These are phyloP conservation scores for Halocaridina rubra DNA, from an alignment of 2,888 invertebrate species.

Conservation along the genomic window DNA sequence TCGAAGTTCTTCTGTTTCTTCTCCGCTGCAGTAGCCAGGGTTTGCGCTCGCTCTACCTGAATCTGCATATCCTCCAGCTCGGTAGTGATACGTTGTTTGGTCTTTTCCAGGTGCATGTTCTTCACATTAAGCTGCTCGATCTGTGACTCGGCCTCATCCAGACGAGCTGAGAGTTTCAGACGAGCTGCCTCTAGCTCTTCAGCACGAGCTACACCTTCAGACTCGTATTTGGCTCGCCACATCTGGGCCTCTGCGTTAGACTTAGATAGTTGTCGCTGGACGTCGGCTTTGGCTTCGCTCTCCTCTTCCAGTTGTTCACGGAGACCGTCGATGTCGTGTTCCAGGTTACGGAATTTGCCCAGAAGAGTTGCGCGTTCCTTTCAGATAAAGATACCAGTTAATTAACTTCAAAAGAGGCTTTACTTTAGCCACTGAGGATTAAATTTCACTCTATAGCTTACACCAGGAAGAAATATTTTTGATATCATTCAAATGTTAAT, in stretches of 20 bases:
- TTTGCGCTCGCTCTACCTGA: constrained; percentile 97
- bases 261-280: constrained; percentile 98
- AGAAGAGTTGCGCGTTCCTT: constrained; percentile 67
- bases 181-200: constrained; percentile 65
- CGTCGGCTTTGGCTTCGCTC: constrained; percentile 97
- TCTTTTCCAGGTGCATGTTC: constrained; percentile 96
- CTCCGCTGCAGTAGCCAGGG: constrained; percentile 95
- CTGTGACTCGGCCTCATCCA: constrained; percentile 96
- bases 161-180: constrained; percentile 90
- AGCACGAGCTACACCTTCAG: constrained; percentile 86
- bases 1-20: constrained; percentile 99
- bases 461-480: too few species aligned
- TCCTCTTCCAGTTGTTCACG: constrained; percentile 99
- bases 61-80: constrained; percentile 98
- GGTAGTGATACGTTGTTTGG: constrained; percentile 94
- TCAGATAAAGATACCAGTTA: constrained; percentile 65
- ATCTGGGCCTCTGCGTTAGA: constrained; percentile 96
- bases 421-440: too few species aligned
- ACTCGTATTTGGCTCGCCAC: constrained; percentile 99
- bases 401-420: not conserved
- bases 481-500: not conserved
- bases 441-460: too few species aligned
- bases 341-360: constrained; percentile 72
- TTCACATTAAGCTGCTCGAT: constrained; percentile 98
- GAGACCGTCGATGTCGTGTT: constrained; percentile 76